Base-by-base conservation (phyloP, 2,113 vertebrate species). In the Neotragus moschatus region DNA sequence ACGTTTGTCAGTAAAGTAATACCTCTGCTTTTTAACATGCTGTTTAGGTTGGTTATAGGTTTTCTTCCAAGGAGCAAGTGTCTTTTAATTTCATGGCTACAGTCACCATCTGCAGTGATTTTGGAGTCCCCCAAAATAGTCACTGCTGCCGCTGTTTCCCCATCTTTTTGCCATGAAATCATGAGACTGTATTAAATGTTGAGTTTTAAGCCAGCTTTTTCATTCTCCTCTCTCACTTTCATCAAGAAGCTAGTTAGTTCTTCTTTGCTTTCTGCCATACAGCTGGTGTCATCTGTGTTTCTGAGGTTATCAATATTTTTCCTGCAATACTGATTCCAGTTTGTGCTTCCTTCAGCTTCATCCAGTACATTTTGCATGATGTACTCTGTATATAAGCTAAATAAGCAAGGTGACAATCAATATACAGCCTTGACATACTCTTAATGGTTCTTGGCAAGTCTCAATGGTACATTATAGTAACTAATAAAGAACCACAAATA, bases 401-500 rank as follows among this genome's bases (percentile, higher is more conserved):
- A 39, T 12, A 70, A 70, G 66, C 66, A 70, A 36, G 10, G n/a
- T 13, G 10, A 70, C 10, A 70, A 70, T 70, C 10, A 70, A 70
- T 70, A 39, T 39, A 39, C 10, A 70, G 66, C 19, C n/a, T 70
- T 70, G n/a, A 70, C 5, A 2, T 70, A 23, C n/a, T 70, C n/a
- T 70, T 39, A 23, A 23, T 70, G n/a, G 66, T 70, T 23, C n/a
- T 39, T 39, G 19, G 10, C 66, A 70, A 70, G 10, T 70, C 66
- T 70, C 66, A 94, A 70, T 82, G 91, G 36, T 21, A 66, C 47
- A 66, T 88, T 84, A 89, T 97, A 87, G 93, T 85, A 97, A 81
- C 97, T 81, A 97, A 96, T 97, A 92, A 97, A 94, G 47, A 91
- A 23, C 93, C n/a, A 70, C 93, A 93, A 90, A 95, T 94, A 95